Evolutionary conservation across 2,113 vertebrate species (phyloP).

Genomic region (Spea multiplicata): DNA sequence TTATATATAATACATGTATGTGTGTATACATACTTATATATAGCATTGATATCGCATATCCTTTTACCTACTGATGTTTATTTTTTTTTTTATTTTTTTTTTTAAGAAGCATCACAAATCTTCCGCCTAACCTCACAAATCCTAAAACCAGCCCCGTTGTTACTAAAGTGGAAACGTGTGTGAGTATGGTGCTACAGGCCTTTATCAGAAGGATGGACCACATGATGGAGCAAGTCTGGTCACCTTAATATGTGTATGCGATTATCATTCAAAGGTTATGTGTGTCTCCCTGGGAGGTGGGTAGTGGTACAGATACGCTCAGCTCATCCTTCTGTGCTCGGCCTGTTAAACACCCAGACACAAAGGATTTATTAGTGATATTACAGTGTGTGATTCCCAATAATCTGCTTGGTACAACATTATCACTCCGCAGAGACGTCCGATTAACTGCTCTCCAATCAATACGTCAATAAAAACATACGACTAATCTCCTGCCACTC

Average conservation of each 20-base stretch:
- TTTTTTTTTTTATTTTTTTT: no score
- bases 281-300: background rate
- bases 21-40: no score
- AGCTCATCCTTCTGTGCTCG: background rate
- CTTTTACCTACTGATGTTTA: no score
- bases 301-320: background rate
- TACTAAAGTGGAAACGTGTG: no score
- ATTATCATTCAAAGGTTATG: background rate
- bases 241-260: background rate
- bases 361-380: slow-evolving; percentile 65
- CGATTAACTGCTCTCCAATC: slow-evolving; percentile 75
- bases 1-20: no score
- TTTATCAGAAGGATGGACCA: no score
- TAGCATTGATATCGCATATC: no score
- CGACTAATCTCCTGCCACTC: slow-evolving; percentile 74
- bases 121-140: no score
- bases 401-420: slow-evolving; percentile 65
- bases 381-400: slow-evolving; percentile 68
- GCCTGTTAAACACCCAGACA: slow-evolving; percentile 2
- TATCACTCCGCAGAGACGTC: slow-evolving; percentile 68
- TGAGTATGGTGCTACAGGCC: no score
- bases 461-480: slow-evolving; percentile 73
- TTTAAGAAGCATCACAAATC: no score
- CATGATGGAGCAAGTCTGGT: no score
- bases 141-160: no score